Evolutionary conservation across 2,113 vertebrate species (phyloP).

Genomic region (Bettongia penicillata): DNA sequence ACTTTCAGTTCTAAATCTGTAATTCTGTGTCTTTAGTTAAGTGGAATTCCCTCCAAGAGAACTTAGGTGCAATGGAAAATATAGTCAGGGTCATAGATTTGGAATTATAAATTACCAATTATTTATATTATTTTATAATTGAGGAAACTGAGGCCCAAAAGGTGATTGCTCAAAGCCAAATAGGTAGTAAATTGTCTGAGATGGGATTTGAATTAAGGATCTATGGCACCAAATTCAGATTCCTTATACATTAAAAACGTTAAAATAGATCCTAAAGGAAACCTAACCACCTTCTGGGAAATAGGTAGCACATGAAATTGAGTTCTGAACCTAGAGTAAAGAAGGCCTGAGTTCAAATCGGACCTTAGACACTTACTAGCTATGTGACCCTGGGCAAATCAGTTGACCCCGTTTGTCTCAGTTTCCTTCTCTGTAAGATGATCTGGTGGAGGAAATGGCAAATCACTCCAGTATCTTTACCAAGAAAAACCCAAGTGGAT

Average conservation of each 20-base stretch:
- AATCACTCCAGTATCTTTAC: background rate
- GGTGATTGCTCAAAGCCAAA: background rate
- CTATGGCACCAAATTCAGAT: background rate
- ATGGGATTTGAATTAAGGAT: background rate
- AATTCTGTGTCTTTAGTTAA: background rate
- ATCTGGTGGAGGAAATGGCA: background rate
- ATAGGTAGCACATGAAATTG: background rate
- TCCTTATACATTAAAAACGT: background rate
- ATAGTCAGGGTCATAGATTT: background rate
- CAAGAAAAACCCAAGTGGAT: background rate
- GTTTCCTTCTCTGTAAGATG: too few relatives aligned
- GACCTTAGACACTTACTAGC: background rate
- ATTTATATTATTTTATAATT: background rate
- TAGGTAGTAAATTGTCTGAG: background rate
- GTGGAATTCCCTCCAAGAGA: conserved; percentile 12
- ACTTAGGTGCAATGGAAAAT: background rate
- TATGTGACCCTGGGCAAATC: background rate
- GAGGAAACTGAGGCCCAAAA: background rate
- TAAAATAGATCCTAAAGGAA: background rate
- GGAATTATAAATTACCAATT: background rate
- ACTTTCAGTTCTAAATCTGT: background rate
- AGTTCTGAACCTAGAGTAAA: background rate
- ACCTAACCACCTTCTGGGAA: background rate
- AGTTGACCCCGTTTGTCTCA: background rate
- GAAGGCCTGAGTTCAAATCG: background rate